These are phyloP conservation scores for Gobionotothen gibberifrons DNA, from an alignment of 2,797 vertebrate genomes.

Conservation along the genomic window DNA sequence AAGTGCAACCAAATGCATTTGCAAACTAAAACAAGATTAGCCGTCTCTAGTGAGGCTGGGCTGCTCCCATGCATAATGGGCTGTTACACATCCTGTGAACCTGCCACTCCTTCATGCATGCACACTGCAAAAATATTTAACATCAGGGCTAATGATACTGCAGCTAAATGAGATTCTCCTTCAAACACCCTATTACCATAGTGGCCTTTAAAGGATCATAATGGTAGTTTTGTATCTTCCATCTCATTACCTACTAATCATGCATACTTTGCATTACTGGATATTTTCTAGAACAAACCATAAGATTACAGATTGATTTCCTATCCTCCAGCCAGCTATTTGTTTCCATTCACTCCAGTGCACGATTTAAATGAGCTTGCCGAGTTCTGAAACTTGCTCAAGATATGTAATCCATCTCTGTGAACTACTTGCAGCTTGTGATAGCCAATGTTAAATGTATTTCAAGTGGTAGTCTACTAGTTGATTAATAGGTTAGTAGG, in stretches of 20 bases:
- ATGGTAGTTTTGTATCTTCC: slow-evolving; percentile 52
- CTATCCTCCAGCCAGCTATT: slow-evolving; percentile 50
- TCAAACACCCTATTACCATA: slow-evolving; percentile 27
- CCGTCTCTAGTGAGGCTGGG: slow-evolving; percentile 39
- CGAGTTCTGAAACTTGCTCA: slow-evolving; percentile 51
- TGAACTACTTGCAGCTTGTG: slow-evolving; percentile 33
- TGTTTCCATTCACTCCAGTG: slow-evolving; percentile 60
- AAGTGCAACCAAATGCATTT: slow-evolving; percentile 66
- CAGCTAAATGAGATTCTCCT: slow-evolving; percentile 28
- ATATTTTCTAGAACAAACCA: slow-evolving; percentile 55
- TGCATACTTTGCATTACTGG: slow-evolving; percentile 49
- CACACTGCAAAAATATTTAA: slow-evolving; percentile 44
- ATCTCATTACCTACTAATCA: slow-evolving; percentile 49
- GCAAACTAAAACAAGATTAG: slow-evolving; percentile 73
- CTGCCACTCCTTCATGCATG: slow-evolving; percentile 49
- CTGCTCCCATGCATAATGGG: slow-evolving; percentile 56
- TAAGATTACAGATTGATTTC: slow-evolving; percentile 62
- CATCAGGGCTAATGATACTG: slow-evolving; percentile 18
- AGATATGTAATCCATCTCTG: slow-evolving; percentile 62
- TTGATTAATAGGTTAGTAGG: neutral
- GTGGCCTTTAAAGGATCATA: slow-evolving; percentile 46
- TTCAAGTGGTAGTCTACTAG: slow-evolving; percentile 6
- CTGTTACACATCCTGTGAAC: slow-evolving; percentile 54
- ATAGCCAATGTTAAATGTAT: slow-evolving; percentile 44
- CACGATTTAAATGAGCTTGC: slow-evolving; percentile 48